Evolutionary conservation across 2,888 invertebrate species (phyloP).

Genomic region (Nymphalis urticae): DNA sequence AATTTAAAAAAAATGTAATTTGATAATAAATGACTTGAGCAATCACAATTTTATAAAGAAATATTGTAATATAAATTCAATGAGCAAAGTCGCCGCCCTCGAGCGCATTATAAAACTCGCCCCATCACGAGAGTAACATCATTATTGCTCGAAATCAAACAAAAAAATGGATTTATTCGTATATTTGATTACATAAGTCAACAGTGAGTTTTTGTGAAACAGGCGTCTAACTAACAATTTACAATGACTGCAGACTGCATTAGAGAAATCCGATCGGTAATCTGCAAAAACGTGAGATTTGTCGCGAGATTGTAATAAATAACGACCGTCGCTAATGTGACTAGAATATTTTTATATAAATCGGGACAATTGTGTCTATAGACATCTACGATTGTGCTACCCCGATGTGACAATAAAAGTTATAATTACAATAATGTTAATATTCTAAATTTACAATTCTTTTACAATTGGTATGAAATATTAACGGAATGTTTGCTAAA

Average conservation of each 20-base stretch:
- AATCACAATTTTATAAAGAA: constrained; percentile 3
- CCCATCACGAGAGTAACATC: constrained; percentile 28
- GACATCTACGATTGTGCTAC: too few species aligned
- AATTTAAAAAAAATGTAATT: too few species aligned
- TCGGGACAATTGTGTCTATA: not conserved
- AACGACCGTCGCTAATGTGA: constrained; percentile 35
- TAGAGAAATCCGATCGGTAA: constrained; percentile 39
- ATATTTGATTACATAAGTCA: constrained; percentile 35
- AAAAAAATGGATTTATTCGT: constrained; percentile 28
- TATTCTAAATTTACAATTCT: too few species aligned
- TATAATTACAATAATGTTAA: too few species aligned
- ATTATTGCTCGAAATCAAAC: constrained; percentile 27
- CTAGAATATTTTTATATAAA: constrained; percentile 7
- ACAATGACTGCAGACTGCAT: constrained; percentile 35
- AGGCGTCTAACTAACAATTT: constrained; percentile 38
- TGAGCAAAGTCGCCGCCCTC: constrained; percentile 15
- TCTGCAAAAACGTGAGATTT: constrained; percentile 56
- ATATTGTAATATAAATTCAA: constrained; percentile 17
- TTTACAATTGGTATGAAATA: too few species aligned
- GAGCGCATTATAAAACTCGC: constrained; percentile 19
- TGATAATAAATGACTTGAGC: not conserved
- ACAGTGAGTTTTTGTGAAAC: constrained; percentile 33
- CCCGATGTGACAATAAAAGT: too few species aligned
- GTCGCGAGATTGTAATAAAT: constrained; percentile 48
- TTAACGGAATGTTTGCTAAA: too few species aligned